Conservation (phyloP, 2,797 vertebrate genomes). For the Arctocebus calabarensis region DNA sequence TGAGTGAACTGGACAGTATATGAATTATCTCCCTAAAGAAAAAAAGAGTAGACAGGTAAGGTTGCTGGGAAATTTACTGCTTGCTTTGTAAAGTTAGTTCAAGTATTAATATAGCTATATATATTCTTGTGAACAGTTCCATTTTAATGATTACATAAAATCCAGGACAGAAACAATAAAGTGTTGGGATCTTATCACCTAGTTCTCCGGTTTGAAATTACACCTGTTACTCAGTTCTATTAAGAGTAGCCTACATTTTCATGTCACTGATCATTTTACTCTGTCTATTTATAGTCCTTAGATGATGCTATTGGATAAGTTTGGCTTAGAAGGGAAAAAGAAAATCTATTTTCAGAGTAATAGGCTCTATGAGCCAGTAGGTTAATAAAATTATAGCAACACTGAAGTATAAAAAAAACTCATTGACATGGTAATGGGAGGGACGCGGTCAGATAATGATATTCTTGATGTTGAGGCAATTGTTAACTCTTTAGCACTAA, state of each 20-base stretch:
- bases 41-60: neutral
- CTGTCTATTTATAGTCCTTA: constrained; percentile 52
- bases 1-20: neutral
- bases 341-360: constrained; percentile 51
- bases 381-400: constrained; percentile 54
- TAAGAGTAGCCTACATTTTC: constrained; percentile 24
- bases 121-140: neutral
- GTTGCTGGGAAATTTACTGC: neutral
- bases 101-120: neutral
- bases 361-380: neutral
- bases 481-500: neutral
- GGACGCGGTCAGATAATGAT: neutral
- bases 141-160: constrained; percentile 35
- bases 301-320: constrained; percentile 3
- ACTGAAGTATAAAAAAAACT: neutral
- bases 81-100: neutral
- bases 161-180: constrained; percentile 11
- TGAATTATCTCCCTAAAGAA: neutral
- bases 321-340: neutral
- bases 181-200: neutral
- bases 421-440: neutral
- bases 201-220: constrained; percentile 43
- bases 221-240: constrained; percentile 35
- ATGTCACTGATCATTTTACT: constrained; percentile 23
- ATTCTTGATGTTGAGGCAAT: neutral